phyloP scores from a whole-genome alignment of 2,888 invertebrate species.

The Scaptomyza flava region DNA sequence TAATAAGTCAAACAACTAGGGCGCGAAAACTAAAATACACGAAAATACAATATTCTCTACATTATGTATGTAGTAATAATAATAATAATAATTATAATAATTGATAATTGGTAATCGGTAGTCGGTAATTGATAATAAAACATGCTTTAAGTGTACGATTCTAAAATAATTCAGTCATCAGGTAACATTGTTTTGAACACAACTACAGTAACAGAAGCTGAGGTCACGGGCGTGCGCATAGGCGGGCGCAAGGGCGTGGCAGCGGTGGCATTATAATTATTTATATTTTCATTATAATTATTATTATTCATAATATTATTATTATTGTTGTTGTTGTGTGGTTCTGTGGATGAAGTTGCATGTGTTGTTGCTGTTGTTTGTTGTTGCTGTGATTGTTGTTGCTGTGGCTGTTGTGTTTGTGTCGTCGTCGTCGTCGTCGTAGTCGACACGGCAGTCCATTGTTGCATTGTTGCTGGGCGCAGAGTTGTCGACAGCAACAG shows the following conservation, averaged over 20 bases:
- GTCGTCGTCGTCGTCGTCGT: conserved; percentile 42
- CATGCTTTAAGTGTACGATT: conserved; percentile 77
- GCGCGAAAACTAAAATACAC: conserved; percentile 50
- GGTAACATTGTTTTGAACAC: conserved; percentile 85
- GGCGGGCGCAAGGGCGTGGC: conserved; percentile 57
- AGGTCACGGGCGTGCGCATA: conserved; percentile 67
- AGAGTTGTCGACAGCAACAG: conserved; percentile 47
- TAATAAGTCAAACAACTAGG: conserved; percentile 47
- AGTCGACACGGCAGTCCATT: conserved; percentile 69
- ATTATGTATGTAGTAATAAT: conserved; percentile 65
- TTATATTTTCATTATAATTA: conserved; percentile 39
- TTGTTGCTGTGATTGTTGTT: conserved; percentile 31
- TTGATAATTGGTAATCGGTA: conserved; percentile 33
- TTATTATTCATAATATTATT: conserved; percentile 32
- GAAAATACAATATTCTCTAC: conserved; percentile 44
- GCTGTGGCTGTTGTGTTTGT: conserved; percentile 54
- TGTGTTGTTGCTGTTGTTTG: conserved; percentile 27
- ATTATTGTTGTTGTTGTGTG: conserved; percentile 36
- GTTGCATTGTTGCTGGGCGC: conserved; percentile 61
- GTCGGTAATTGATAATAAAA: conserved; percentile 63
- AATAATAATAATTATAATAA: conserved; percentile 50
- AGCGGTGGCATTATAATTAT: conserved; percentile 57
- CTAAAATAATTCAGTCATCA: conserved; percentile 85
- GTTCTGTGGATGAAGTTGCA: conserved; percentile 45
- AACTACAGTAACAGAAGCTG: conserved; percentile 85